Evolutionary conservation across 1,140 invertebrate genomes (phyloP).

Genomic region (Apis cerana): DNA sequence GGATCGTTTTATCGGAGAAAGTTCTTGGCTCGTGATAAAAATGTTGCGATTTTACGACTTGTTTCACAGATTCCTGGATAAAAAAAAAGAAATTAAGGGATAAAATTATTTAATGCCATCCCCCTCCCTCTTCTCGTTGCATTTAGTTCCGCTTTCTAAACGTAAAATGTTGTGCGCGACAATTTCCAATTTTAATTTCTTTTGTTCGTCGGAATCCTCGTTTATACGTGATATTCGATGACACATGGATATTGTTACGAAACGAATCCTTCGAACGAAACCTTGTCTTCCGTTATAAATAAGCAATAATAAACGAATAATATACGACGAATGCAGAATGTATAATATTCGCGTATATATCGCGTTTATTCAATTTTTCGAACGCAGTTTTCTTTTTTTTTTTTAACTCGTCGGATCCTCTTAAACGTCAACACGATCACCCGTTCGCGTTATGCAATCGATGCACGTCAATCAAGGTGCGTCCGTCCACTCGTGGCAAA

Average conservation of each 20-base stretch:
- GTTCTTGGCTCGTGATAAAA: background rate
- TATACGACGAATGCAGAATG: background rate
- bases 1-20: background rate
- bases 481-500: constrained; percentile 22
- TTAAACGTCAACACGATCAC: constrained; percentile 12
- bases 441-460: constrained; percentile 37
- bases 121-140: no score
- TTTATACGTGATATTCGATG: background rate
- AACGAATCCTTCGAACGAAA: background rate
- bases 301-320: background rate
- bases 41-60: no score
- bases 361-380: background rate
- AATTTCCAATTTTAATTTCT: background rate
- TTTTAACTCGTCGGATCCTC: background rate
- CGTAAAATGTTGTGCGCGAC: background rate
- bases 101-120: background rate
- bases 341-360: no score
- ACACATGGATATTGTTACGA: background rate
- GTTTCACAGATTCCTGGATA: no score
- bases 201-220: background rate
- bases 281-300: background rate
- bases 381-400: background rate
- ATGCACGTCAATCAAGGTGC: constrained; percentile 40
- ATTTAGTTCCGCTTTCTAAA: background rate
- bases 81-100: background rate